These are phyloP conservation scores for Alethe diademata DNA, from an alignment of 2,113 vertebrate genomes.

Conservation along the genomic window DNA sequence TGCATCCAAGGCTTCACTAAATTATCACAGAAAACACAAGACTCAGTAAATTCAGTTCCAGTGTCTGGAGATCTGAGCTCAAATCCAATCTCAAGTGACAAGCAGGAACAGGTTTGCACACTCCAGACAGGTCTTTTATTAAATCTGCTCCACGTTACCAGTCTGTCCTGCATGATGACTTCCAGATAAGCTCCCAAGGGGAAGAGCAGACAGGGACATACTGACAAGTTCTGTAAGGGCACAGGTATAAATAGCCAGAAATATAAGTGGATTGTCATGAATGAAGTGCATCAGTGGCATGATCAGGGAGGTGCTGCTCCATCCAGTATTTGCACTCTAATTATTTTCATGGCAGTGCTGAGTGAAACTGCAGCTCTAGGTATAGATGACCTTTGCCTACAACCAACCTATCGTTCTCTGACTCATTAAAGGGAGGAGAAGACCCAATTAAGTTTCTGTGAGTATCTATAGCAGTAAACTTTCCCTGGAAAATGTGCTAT, in stretches of 20 bases:
- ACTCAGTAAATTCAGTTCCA: background rate
- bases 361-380: background rate
- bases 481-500: background rate
- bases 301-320: background rate
- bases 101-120: background rate
- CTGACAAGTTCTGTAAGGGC: background rate
- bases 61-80: background rate
- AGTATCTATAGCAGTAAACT: background rate
- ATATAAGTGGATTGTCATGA: background rate
- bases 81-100: background rate
- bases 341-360: background rate
- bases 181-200: background rate
- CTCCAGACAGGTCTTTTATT: background rate
- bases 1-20: background rate
- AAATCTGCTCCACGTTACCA: background rate
- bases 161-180: background rate
- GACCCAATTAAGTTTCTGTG: background rate
- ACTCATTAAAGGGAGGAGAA: background rate
- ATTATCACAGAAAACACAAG: background rate
- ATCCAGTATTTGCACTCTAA: background rate
- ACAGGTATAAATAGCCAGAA: constrained; percentile 1
- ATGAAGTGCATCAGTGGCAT: background rate
- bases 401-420: background rate
- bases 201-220: constrained; percentile 38
- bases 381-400: background rate